A percentile compares a stretch with the other conserved stretches of the same genome.
These are phyloP conservation scores for Aulostomus chinensis DNA, from an alignment of 2,797 vertebrate genomes.

Conservation along the genomic window DNA sequence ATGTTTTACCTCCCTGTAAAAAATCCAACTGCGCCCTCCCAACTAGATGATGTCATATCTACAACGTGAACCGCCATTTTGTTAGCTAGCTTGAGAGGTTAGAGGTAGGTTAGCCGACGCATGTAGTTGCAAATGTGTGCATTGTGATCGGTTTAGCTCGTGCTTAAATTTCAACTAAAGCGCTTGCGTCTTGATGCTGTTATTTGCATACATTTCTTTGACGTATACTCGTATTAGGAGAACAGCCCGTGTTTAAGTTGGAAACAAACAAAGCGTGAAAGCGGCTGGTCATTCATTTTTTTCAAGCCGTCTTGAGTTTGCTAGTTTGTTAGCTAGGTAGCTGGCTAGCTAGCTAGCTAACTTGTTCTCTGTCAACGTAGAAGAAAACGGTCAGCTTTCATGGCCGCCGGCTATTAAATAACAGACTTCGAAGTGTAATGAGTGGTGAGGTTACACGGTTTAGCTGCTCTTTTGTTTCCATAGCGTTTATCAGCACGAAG, in stretches of 20 bases:
- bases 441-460: neutral
- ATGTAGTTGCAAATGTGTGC: slow-evolving; percentile 18
- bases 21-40: slow-evolving; percentile 33
- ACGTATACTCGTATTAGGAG: neutral
- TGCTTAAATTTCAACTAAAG: neutral
- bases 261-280: slow-evolving; percentile 12
- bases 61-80: slow-evolving; percentile 79
- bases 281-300: slow-evolving; percentile 71
- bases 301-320: slow-evolving; percentile 42
- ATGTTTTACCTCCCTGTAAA: slow-evolving; percentile 21
- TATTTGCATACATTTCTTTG: accelerated
- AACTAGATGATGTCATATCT: slow-evolving; percentile 62
- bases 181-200: neutral
- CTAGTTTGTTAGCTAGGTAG: slow-evolving; percentile 57
- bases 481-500: neutral
- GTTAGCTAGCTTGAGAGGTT: slow-evolving; percentile 74
- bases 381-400: slow-evolving; percentile 20
- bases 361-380: slow-evolving; percentile 25
- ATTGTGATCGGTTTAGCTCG: slow-evolving; percentile 9
- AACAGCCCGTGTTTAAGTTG: neutral
- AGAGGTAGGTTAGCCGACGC: slow-evolving; percentile 38
- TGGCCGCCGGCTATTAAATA: slow-evolving; percentile 37
- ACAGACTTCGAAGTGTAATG: neutral
- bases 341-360: slow-evolving; percentile 57
- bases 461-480: slow-evolving; percentile 1